Percentiles rank a stretch among this genome's conserved stretches.
These are phyloP conservation scores for Zapornia atra DNA, from an alignment of 2,113 vertebrate genomes.

Conservation along the genomic window DNA sequence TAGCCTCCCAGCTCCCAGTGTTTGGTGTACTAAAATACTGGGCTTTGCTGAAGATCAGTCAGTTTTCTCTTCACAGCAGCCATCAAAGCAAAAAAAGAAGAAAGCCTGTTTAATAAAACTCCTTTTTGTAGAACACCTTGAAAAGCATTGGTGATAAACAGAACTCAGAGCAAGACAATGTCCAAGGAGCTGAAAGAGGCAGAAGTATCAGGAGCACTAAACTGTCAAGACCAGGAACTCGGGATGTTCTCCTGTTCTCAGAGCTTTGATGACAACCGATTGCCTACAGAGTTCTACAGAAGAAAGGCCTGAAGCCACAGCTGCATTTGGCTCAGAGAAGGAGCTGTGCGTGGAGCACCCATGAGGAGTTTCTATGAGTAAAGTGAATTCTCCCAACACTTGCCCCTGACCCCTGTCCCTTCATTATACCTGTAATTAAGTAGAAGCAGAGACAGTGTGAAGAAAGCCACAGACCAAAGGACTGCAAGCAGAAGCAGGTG, in stretches of 20 bases:
- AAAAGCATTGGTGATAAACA: constrained; percentile 55
- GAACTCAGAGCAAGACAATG: constrained; percentile 2
- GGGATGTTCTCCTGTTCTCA: background rate
- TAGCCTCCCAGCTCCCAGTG: background rate
- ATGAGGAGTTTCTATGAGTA: background rate
- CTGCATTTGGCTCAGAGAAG: background rate
- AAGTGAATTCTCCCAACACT: background rate
- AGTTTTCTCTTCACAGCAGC: constrained; percentile 36
- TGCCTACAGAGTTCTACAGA: background rate
- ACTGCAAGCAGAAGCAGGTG: background rate
- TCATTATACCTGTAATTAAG: background rate
- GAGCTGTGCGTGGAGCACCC: background rate
- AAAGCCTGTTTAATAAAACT: constrained; percentile 41
- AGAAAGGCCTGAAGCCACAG: background rate
- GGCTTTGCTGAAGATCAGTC: constrained; percentile 52
- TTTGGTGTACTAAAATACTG: background rate
- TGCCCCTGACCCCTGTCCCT: background rate
- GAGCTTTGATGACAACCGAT: background rate
- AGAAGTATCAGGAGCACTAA: background rate
- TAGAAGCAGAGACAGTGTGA: background rate
- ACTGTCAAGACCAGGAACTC: constrained; percentile 24
- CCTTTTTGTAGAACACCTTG: constrained; percentile 22
- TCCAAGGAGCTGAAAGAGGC: constrained; percentile 1
- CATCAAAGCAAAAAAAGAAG: constrained; percentile 39
- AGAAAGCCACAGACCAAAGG: background rate